These are phyloP conservation scores for Pimephales promelas DNA, from an alignment of 2,113 vertebrate species.

Conservation along the genomic window DNA sequence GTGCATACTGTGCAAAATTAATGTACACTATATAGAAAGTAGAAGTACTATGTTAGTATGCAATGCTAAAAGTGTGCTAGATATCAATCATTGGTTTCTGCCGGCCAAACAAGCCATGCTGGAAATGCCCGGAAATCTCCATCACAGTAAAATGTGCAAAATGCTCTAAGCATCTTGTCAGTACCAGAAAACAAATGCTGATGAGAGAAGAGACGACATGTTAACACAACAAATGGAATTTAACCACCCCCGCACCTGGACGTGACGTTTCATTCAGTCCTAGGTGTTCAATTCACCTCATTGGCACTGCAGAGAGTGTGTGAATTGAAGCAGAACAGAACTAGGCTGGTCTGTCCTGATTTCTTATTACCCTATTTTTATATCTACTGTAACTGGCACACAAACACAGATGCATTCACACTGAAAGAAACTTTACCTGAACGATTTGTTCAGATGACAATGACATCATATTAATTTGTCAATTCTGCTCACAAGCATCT, in stretches of 20 bases:
- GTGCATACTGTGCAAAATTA: not conserved
- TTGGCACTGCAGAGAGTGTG: not conserved
- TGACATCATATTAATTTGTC: not conserved
- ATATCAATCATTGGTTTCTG: not conserved
- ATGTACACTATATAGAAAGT: not conserved
- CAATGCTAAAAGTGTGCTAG: not conserved
- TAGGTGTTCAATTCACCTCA: not conserved
- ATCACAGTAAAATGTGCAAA: slow-evolving; percentile 15
- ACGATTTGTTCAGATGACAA: not conserved
- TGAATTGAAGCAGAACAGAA: not conserved
- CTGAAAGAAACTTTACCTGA: not conserved
- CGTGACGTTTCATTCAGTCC: not conserved
- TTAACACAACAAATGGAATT: not conserved
- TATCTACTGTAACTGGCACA: slow-evolving; percentile 10
- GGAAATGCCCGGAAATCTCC: not conserved
- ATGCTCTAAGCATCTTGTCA: not conserved
- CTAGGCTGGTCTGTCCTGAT: slow-evolving; percentile 24
- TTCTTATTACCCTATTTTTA: slow-evolving; percentile 22
- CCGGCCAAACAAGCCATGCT: not conserved
- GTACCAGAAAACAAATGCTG: not conserved
- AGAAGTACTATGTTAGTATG: not conserved
- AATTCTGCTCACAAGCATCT: not conserved
- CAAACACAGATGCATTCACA: not conserved
- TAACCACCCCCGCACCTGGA: not conserved
- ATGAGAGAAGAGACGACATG: slow-evolving; percentile 6